Conservation (phyloP, 2,888 invertebrate genomes). For the Hypena proboscidalis region DNA sequence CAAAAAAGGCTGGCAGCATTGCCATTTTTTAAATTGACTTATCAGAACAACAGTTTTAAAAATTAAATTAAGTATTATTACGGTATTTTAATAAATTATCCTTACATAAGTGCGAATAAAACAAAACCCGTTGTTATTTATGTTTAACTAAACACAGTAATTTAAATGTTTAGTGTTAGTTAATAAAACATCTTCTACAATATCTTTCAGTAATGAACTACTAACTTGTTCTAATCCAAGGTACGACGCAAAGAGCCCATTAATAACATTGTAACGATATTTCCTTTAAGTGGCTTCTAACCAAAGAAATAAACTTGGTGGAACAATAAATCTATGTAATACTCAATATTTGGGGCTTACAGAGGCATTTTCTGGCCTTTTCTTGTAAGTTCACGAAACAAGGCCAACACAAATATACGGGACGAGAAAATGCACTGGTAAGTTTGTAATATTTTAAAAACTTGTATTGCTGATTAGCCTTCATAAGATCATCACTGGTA, state of each 20-base stretch:
- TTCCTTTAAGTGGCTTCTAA: conserved; percentile 24
- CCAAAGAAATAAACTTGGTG: conserved; percentile 31
- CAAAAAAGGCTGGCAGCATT: no score
- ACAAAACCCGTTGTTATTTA: no score
- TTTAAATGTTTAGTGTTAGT: no score
- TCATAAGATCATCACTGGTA: no score
- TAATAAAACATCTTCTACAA: no score
- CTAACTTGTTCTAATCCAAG: conserved; percentile 15
- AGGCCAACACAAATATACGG: conserved; percentile 20
- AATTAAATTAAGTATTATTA: no score
- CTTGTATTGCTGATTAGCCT: background rate
- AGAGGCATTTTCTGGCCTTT: conserved; percentile 24
- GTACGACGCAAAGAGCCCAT: conserved; percentile 30
- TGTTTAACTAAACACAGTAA: no score
- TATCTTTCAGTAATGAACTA: conserved; percentile 8
- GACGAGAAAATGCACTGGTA: background rate
- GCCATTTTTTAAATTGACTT: no score
- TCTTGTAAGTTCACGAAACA: conserved; percentile 39
- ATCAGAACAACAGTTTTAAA: no score
- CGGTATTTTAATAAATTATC: no score
- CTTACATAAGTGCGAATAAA: no score
- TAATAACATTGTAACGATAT: conserved; percentile 35
- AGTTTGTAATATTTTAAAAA: background rate
- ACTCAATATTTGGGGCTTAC: conserved; percentile 46
- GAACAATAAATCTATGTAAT: conserved; percentile 50